phyloP scores from a whole-genome alignment of 2,113 vertebrate species.

The Entosphenus tridentatus region DNA sequence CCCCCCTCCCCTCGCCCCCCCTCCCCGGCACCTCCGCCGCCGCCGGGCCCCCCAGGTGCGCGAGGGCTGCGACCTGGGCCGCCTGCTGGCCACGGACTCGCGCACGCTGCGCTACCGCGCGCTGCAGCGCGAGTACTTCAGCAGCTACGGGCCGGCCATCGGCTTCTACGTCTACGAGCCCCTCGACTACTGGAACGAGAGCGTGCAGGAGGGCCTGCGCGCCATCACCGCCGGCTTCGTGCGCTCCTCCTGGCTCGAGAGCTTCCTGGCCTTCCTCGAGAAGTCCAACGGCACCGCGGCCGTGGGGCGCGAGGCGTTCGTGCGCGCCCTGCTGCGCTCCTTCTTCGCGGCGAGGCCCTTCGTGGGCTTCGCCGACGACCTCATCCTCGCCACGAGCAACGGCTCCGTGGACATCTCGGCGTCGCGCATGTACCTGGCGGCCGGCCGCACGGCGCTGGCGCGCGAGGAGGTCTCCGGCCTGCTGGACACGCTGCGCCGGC shows the following conservation, averaged over 20 bases:
- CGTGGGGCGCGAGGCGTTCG: conserved; percentile 72
- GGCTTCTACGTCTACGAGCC: conserved; percentile 98
- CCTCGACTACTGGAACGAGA: conserved; percentile 89
- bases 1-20: too few species aligned
- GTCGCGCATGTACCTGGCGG: conserved; percentile 82
- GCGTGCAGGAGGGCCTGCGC: conserved; percentile 77
- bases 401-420: conserved; percentile 77
- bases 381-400: conserved; percentile 77
- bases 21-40: too few species aligned
- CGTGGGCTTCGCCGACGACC: conserved; percentile 82
- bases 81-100: conserved; percentile 78
- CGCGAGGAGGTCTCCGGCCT: conserved; percentile 88
- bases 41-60: conserved; percentile 9
- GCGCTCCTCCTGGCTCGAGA: conserved; percentile 94
- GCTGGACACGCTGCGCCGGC: conserved; percentile 70
- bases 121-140: conserved; percentile 89
- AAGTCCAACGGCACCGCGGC: conserved; percentile 67
- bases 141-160: conserved; percentile 86
- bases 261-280: conserved; percentile 72
- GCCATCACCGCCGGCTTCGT: conserved; percentile 90
- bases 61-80: conserved; percentile 84
- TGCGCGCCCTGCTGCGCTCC: conserved; percentile 49
- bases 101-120: conserved; percentile 69
- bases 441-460: conserved; percentile 92
- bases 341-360: conserved; percentile 67